These are phyloP conservation scores for Neodiprion fabricii DNA, from an alignment of 1,140 invertebrate species.

Conservation along the genomic window DNA sequence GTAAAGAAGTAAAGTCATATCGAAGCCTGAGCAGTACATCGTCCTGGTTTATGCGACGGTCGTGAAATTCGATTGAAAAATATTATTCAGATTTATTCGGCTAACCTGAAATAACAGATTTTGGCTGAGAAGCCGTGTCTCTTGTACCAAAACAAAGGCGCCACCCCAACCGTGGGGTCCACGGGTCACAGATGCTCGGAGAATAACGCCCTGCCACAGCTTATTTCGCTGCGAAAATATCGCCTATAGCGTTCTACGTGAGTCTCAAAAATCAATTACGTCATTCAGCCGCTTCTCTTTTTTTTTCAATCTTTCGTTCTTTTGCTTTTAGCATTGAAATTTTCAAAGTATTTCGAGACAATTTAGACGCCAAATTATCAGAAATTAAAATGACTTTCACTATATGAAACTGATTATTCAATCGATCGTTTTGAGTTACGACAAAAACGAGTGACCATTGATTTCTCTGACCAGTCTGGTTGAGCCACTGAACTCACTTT, in stretches of 20 bases:
- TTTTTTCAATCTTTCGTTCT: no score
- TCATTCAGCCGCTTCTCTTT: no score
- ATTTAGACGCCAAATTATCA: no score
- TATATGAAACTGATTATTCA: no score
- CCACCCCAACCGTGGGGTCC: slow-evolving; percentile 25
- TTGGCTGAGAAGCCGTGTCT: slow-evolving; percentile 8
- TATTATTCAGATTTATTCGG: slow-evolving; percentile 52
- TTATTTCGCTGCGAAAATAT: slow-evolving; percentile 37
- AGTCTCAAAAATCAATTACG: no score
- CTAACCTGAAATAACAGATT: slow-evolving; percentile 29
- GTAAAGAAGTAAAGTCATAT: slow-evolving; percentile 5
- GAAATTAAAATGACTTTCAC: no score
- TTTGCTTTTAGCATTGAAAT: no score
- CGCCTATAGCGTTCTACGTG: neutral
- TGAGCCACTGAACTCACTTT: no score
- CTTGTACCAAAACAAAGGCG: neutral
- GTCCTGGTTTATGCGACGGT: slow-evolving; percentile 6
- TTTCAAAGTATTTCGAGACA: no score
- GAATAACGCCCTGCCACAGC: slow-evolving; percentile 36
- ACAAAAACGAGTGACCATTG: no score
- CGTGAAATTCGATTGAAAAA: slow-evolving; percentile 27
- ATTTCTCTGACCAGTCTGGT: no score
- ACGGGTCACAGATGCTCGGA: slow-evolving; percentile 45
- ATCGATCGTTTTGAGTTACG: no score
- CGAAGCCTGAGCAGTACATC: neutral